Evolutionary conservation across 2,113 vertebrate species (phyloP).

Genomic region (Psilopogon haemacephalus): DNA sequence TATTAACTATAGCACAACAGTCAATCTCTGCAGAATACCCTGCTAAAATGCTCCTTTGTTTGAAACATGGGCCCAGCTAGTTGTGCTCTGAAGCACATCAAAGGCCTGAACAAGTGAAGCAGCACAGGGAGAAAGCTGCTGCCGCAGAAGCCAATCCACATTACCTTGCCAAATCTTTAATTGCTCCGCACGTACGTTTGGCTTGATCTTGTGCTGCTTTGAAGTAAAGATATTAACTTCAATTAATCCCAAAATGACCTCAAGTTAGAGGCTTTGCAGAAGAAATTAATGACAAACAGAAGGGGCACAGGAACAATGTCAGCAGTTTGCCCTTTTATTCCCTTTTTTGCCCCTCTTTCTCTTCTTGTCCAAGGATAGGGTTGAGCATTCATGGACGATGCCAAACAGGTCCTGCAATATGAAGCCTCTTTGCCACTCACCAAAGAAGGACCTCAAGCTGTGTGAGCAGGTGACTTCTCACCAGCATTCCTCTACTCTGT

Average conservation of each 20-base stretch:
- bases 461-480: rapidly evolving
- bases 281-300: background rate
- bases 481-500: background rate
- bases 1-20: conserved; percentile 8
- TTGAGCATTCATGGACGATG: background rate
- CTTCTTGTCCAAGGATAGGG: background rate
- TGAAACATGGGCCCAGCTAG: background rate
- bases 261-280: background rate
- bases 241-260: conserved; percentile 57
- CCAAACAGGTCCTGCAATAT: background rate
- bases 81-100: conserved; percentile 40
- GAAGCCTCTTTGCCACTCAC: background rate
- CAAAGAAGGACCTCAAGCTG: background rate
- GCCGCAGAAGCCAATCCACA: background rate
- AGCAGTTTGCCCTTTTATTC: background rate
- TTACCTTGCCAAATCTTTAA: conserved; percentile 55
- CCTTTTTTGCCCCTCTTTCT: background rate
- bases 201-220: conserved; percentile 46
- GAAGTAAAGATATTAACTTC: conserved; percentile 46
- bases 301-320: background rate
- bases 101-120: conserved; percentile 19
- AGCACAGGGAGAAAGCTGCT: background rate
- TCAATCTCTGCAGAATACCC: background rate
- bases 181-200: conserved; percentile 27
- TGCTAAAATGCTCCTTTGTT: conserved; percentile 19